phyloP scores from a whole-genome alignment of 1,140 invertebrate genomes.

The Eumeta japonica region DNA sequence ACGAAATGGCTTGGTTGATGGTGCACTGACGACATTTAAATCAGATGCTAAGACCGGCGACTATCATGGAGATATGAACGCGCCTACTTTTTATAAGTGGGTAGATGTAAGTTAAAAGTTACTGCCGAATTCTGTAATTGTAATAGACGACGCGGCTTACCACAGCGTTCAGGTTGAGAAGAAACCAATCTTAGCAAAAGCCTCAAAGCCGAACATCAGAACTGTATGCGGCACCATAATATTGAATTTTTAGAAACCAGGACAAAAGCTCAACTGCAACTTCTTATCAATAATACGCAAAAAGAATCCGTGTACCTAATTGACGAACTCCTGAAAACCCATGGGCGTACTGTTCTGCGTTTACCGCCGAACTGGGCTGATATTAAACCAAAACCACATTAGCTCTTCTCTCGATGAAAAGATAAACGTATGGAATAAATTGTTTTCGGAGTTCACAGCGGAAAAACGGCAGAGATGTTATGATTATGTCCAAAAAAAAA shows the following conservation, averaged over 20 bases:
- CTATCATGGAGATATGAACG: too few relatives aligned
- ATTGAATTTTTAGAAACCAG: too few relatives aligned
- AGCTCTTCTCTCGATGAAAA: too few relatives aligned
- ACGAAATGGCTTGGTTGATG: conserved; percentile 6
- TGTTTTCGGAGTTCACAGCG: background rate
- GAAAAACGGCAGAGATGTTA: conserved; percentile 2
- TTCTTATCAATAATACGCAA: too few relatives aligned
- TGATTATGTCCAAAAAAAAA: conserved; percentile 4
- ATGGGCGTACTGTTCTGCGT: too few relatives aligned
- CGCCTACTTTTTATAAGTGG: conserved; percentile 11
- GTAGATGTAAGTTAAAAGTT: conserved; percentile 8
- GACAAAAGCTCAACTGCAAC: too few relatives aligned
- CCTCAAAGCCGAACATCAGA: conserved; percentile 9
- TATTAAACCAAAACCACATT: too few relatives aligned
- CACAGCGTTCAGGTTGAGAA: conserved; percentile 13
- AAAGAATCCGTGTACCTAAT: background rate
- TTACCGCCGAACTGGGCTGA: background rate
- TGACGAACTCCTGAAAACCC: background rate
- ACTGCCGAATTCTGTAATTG: conserved; percentile 3
- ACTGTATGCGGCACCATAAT: conserved; percentile 9
- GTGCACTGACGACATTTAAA: conserved; percentile 8
- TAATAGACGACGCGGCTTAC: conserved; percentile 19
- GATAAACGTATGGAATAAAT: background rate
- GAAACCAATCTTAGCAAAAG: conserved; percentile 14
- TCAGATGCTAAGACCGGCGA: too few relatives aligned